Evolutionary conservation across 2,113 vertebrate genomes (phyloP), one percentile per base, ranked within the genome.

Genomic region (Mystacornis crossleyi): DNA sequence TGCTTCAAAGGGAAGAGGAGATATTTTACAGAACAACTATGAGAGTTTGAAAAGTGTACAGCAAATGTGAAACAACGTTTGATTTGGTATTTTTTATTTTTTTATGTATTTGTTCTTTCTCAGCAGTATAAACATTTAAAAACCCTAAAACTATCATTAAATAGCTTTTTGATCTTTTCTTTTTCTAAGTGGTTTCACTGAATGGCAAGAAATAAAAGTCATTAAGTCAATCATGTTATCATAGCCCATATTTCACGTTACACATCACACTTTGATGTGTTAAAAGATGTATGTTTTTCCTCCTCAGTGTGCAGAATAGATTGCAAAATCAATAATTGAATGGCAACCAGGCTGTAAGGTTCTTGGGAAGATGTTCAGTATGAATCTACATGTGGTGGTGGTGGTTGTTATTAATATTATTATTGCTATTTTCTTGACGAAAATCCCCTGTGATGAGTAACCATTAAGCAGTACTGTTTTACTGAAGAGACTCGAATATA

Each of bases 1-100:
- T 97, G 66, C 97, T 95, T 96, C 83, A 92, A 95, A 96, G 91
- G 86, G 96, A 94, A 95, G 85, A 88, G 43, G 62, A 90, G 38
- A 70, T 91, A 83, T 87, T 92, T 93, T 67, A 89, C 64, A 85
- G 33, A 93, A 47, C 42, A 57, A 8, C 26, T 80, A 26, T 23
- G 45, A 43, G 53, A 82, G 91, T 94, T 97, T 95, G 81, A 94
- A 95, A 96, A 96, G 58, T 77, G 43, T 77, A 71, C 23, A 75
- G 75, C 69, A 84, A 78, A 95, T 91, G 54, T 79, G 64, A 91
- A 85, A 60, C 38, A 53, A 7, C 2, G 7, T 81, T 86, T 79
- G 58, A 89, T 85, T 84, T 81, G 29, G 23, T 50, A 31, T 71
- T 91, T 85, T 91, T 79, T 45, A 6, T 62, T 53, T 75, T 81